These are phyloP conservation scores for Alosa alosa DNA, from an alignment of 2,113 vertebrate species.

Conservation along the genomic window DNA sequence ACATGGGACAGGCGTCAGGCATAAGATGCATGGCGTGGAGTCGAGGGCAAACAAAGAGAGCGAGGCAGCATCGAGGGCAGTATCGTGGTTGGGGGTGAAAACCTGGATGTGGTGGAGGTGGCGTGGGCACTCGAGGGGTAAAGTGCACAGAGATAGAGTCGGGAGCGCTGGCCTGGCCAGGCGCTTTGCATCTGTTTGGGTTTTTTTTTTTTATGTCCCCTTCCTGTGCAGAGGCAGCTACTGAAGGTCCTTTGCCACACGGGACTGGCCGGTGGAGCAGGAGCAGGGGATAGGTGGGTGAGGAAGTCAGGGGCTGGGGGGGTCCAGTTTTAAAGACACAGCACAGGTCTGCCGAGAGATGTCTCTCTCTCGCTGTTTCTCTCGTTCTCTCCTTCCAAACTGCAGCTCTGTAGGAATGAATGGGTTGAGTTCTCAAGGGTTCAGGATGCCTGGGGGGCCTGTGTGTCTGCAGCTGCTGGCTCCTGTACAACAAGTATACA, in stretches of 20 bases:
- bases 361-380: neutral
- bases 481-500: slow-evolving; percentile 51
- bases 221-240: neutral
- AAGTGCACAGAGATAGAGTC: neutral
- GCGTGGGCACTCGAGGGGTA: neutral
- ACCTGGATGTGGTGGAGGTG: neutral
- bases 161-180: neutral
- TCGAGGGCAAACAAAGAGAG: neutral
- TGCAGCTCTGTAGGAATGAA: neutral
- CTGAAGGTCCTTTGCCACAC: neutral
- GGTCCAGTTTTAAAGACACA: neutral
- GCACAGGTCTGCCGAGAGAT: neutral
- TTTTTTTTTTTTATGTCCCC: neutral
- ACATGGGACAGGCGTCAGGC: neutral
- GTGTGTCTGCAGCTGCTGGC: slow-evolving; percentile 48
- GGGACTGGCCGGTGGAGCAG: neutral
- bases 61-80: neutral
- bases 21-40: neutral
- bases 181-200: slow-evolving; percentile 12
- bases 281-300: neutral
- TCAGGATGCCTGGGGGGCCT: slow-evolving; percentile 60
- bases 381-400: neutral
- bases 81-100: neutral
- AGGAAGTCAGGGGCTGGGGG: neutral
- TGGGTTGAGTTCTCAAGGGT: neutral